Evolutionary conservation across 2,113 vertebrate genomes (phyloP).

Genomic region (Fulmarus glacialis): DNA sequence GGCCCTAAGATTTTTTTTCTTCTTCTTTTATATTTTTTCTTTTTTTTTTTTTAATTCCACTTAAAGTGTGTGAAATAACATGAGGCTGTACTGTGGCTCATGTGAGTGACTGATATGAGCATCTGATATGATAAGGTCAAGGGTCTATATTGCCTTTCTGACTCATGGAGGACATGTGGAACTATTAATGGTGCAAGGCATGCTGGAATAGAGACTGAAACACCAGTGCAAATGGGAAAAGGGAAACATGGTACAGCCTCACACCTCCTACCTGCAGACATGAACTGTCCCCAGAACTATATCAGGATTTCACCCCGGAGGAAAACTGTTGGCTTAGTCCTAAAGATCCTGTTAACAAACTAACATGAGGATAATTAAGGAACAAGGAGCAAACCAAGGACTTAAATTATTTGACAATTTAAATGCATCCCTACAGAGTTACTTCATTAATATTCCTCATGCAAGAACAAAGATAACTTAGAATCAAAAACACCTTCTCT

Average conservation of each 20-base stretch:
- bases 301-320: not conserved
- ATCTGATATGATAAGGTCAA: not conserved
- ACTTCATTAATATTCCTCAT: not conserved
- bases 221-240: not conserved
- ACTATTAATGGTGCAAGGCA: not conserved
- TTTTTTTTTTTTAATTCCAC: not conserved
- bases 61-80: not conserved
- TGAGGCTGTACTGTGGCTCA: not conserved
- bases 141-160: rapidly evolving
- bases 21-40: rapidly evolving
- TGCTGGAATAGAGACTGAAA: not conserved
- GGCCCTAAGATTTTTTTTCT: not conserved
- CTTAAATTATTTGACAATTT: not conserved
- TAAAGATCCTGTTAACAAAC: not conserved
- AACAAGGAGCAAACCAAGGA: not conserved
- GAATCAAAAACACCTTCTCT: not conserved
- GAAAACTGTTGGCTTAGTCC: not conserved
- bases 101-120: not conserved
- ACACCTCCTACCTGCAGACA: not conserved
- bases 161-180: not conserved
- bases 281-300: not conserved
- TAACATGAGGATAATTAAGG: not conserved
- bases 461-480: not conserved
- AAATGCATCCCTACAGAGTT: not conserved
- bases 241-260: not conserved